Evolutionary conservation across 2,888 invertebrate species (phyloP).

Genomic region (Colletes collaris): DNA sequence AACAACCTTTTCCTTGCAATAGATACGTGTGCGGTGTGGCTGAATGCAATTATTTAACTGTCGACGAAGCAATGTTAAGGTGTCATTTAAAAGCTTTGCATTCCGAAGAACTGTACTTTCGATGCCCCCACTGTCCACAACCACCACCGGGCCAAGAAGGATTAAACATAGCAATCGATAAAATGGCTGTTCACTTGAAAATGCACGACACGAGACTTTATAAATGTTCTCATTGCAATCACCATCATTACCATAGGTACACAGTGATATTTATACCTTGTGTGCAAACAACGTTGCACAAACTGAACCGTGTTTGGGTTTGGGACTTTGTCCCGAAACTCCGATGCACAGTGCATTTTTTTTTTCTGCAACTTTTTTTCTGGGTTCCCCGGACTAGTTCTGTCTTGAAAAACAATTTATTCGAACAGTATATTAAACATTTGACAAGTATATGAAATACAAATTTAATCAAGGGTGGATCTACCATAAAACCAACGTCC

Average conservation of each 20-base stretch:
- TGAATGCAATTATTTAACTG: slow-evolving; percentile 88
- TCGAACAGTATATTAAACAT: slow-evolving; percentile 12
- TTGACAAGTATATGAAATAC: slow-evolving; percentile 16
- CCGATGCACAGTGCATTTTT: background rate
- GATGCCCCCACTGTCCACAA: slow-evolving; percentile 89
- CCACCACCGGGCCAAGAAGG: slow-evolving; percentile 84
- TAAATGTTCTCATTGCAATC: slow-evolving; percentile 89
- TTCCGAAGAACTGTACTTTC: slow-evolving; percentile 85
- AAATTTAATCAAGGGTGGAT: too few species aligned
- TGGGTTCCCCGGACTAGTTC: too few species aligned
- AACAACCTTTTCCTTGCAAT: slow-evolving; percentile 75
- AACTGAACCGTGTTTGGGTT: background rate
- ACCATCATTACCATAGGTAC: slow-evolving; percentile 86
- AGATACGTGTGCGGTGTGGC: slow-evolving; percentile 90
- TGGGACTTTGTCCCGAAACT: background rate
- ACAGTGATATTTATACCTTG: slow-evolving; percentile 31
- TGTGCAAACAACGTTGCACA: slow-evolving; percentile 9
- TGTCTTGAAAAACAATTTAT: too few species aligned
- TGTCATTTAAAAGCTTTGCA: slow-evolving; percentile 90
- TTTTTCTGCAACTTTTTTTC: too few species aligned
- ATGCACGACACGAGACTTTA: slow-evolving; percentile 90
- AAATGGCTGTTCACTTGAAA: slow-evolving; percentile 89
- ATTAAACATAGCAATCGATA: slow-evolving; percentile 85
- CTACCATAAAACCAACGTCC: too few species aligned
- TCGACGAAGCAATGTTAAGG: slow-evolving; percentile 89